Conservation (phyloP, 1,140 invertebrate species). For the Probaryconus sp. region DNA sequence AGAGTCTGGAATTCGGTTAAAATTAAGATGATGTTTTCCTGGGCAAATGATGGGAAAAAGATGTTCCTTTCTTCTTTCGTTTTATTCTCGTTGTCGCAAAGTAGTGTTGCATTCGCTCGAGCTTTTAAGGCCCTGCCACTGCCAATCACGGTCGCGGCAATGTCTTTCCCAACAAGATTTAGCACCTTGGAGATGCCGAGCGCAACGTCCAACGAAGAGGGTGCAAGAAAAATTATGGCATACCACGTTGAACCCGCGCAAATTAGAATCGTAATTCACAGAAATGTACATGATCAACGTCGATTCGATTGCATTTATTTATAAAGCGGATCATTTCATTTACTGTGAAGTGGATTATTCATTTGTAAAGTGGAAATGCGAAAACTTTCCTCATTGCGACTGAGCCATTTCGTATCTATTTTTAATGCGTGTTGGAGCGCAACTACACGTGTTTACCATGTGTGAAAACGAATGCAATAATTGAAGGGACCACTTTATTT, state of each 20-base stretch:
- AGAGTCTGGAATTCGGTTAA: not conserved
- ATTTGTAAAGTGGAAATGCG: not conserved
- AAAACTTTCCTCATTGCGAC: slow-evolving; percentile 14
- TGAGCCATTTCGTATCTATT: slow-evolving; percentile 28
- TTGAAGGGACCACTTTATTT: slow-evolving; percentile 44
- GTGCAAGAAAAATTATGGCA: slow-evolving; percentile 35
- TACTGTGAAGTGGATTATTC: no score
- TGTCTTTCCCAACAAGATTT: slow-evolving; percentile 48
- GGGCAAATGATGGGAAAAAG: slow-evolving; percentile 26
- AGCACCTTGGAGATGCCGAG: slow-evolving; percentile 38
- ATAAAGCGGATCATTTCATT: slow-evolving; percentile 44
- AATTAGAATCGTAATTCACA: slow-evolving; percentile 39
- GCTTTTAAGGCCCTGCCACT: slow-evolving; percentile 52
- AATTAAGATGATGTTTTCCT: slow-evolving; percentile 8
- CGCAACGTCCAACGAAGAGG: slow-evolving; percentile 22
- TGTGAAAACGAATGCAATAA: slow-evolving; percentile 37
- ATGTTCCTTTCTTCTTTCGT: slow-evolving; percentile 37
- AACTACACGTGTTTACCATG: slow-evolving; percentile 42
- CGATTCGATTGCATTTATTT: slow-evolving; percentile 38
- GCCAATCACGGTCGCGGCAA: slow-evolving; percentile 43
- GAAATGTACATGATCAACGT: slow-evolving; percentile 39
- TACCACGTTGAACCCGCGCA: not conserved
- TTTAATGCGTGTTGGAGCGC: slow-evolving; percentile 27
- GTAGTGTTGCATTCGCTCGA: slow-evolving; percentile 33
- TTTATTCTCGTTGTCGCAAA: slow-evolving; percentile 22